phyloP scores from a whole-genome alignment of 1,140 invertebrate genomes.

The Leptopilina boulardi region DNA sequence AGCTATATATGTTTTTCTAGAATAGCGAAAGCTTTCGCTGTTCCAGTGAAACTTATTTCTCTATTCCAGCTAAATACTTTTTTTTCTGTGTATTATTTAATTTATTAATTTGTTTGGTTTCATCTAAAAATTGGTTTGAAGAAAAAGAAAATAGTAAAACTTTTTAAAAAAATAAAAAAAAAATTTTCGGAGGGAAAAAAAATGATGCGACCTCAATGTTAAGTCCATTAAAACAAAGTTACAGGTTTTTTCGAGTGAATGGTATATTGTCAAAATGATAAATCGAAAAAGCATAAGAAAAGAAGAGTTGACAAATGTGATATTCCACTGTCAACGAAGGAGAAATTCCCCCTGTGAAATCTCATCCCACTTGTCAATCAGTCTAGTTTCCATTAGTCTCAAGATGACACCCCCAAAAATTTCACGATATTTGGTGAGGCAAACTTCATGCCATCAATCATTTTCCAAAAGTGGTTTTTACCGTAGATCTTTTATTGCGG shows the following conservation, averaged over 20 bases:
- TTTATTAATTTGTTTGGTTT: too few species aligned
- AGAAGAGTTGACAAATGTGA: constrained; percentile 6
- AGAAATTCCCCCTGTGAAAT: constrained; percentile 5
- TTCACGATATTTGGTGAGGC: constrained; percentile 13
- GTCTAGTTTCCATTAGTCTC: constrained; percentile 7
- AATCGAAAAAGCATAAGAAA: constrained; percentile 17
- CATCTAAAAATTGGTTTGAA: too few species aligned
- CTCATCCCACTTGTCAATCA: constrained; percentile 16
- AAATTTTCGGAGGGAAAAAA: not conserved
- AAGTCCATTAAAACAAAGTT: not conserved
- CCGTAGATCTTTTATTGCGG: not conserved
- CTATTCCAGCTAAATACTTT: too few species aligned
- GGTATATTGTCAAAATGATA: not conserved
- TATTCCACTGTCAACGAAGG: not conserved
- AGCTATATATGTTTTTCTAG: too few species aligned
- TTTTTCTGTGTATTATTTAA: too few species aligned
- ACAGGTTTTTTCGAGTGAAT: not conserved
- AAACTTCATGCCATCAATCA: constrained; percentile 11
- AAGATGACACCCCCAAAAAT: constrained; percentile 6
- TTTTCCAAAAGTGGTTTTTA: constrained; percentile 1
- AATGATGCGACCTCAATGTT: not conserved
- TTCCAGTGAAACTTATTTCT: too few species aligned
- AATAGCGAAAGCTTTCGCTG: too few species aligned
- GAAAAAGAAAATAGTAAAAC: too few species aligned
- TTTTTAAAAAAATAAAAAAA: too few species aligned